Evolutionary conservation across 2,113 vertebrate genomes (phyloP), one percentile per base, ranked within the genome.

Genomic region (Talpa occidentalis): DNA sequence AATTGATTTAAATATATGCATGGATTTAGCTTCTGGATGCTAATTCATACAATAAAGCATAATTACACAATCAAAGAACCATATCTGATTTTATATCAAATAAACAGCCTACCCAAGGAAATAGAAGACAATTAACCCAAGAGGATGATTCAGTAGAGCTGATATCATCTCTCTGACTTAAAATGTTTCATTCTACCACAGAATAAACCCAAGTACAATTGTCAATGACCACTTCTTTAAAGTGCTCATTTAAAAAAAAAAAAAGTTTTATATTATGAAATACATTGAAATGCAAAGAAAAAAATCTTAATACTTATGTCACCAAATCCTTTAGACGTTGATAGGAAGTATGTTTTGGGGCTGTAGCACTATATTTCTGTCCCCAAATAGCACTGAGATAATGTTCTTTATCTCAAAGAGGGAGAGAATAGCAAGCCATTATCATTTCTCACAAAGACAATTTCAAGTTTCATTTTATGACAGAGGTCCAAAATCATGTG

Each of bases 1-100:
- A 72, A 81, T 42, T 0, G 14, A 56, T 72, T 74, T 73, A 80
- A 76, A 93, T 64, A 2, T 40, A 42, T 87, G 17, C 28, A 83
- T 54, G 19, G 30, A 62, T 81, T 66, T 14, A 49, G 35, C 24
- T 80, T 84, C 40, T 54, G 35, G 77, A 94, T 88, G 35, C 40
- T 77, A 49, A 78, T 66, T 93, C 42, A 94, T 32, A 90, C 26
- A 90, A 47, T 76, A 92, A 87, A 15, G 15, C 28, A 88, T 84
- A 95, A 90, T 77, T 88, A 81, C 15, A 32, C 32, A 95, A 86
- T 90, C 37, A 52, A 73, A 94, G 42, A 72, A 82, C 19, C 2
- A 56, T 81, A 88, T 69, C 81, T 96, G 78, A 52, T 52, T 49
- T 35, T 81, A 24, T 90, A 56, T 92, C 66, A 96, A 62, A 77